Conservation (phyloP, 2,113 vertebrate species). For the Chunga burmeisteri region DNA sequence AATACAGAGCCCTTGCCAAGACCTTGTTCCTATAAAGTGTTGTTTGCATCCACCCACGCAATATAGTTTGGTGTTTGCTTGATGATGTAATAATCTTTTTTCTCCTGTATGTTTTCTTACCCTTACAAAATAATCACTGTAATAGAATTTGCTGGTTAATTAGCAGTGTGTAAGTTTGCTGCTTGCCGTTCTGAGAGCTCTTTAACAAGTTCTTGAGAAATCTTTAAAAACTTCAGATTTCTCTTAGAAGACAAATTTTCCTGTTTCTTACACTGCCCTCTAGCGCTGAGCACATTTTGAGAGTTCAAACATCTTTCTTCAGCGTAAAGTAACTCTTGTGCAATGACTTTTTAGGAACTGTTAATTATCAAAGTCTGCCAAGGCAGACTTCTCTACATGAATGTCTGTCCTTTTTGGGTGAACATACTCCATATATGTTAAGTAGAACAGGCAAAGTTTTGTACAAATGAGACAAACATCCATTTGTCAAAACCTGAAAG, state of each 20-base stretch:
- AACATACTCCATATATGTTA: neutral
- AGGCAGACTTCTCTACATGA: neutral
- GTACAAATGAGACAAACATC: neutral
- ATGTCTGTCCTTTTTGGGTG: accelerated
- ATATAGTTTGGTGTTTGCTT: neutral
- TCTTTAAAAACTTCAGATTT: neutral
- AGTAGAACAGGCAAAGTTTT: neutral
- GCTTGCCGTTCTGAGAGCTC: neutral
- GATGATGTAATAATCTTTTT: neutral
- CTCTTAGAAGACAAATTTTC: neutral
- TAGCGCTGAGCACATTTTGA: neutral
- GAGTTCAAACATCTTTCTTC: neutral
- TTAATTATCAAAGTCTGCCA: neutral
- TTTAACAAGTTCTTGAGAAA: neutral
- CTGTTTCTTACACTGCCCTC: constrained; percentile 13
- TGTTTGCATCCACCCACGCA: neutral
- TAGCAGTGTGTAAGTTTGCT: neutral
- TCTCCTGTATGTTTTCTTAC: neutral
- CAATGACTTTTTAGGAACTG: neutral
- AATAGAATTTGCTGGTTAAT: neutral
- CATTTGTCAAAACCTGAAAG: neutral
- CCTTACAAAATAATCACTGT: neutral
- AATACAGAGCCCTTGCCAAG: neutral
- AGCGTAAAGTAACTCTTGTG: neutral
- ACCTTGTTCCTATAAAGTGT: neutral